A percentile compares a stretch with the other conserved stretches of the same genome.
Evolutionary conservation across 2,797 vertebrate genomes (phyloP).

Genomic region (Sebastes matsubarae): DNA sequence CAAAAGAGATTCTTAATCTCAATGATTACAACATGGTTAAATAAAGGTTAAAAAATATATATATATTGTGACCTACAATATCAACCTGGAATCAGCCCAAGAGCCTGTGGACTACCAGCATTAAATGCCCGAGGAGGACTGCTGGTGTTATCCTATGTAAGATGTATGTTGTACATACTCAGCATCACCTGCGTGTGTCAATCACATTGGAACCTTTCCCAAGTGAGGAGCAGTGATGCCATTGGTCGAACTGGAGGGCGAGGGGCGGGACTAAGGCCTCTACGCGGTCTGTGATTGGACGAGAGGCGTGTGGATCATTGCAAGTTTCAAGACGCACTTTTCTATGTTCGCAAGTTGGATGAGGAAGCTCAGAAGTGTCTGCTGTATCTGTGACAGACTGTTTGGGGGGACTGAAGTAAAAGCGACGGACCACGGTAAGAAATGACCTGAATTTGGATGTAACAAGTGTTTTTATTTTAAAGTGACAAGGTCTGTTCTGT

Average conservation of each 20-base stretch:
- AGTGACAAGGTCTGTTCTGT: background rate
- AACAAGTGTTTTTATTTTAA: background rate
- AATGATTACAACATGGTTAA: too few relatives aligned
- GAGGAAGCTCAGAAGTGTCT: constrained; percentile 1
- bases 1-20: too few relatives aligned
- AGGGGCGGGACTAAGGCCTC: constrained; percentile 44
- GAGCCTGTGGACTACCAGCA: background rate
- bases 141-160: background rate
- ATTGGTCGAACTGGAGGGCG: constrained; percentile 58
- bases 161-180: background rate
- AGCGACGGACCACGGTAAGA: constrained; percentile 60
- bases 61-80: background rate
- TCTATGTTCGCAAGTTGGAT: constrained; percentile 63
- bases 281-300: constrained; percentile 60
- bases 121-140: background rate
- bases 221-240: background rate
- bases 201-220: constrained; percentile 45
- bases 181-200: constrained; percentile 70
- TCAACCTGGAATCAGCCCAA: background rate
- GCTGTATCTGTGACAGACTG: background rate
- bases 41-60: too few relatives aligned
- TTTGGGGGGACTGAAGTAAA: background rate
- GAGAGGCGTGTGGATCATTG: constrained; percentile 5
- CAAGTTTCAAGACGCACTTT: constrained; percentile 30
- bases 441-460: background rate